Base-by-base conservation (phyloP, 2,797 vertebrate species). In the Vireo griseus region DNA sequence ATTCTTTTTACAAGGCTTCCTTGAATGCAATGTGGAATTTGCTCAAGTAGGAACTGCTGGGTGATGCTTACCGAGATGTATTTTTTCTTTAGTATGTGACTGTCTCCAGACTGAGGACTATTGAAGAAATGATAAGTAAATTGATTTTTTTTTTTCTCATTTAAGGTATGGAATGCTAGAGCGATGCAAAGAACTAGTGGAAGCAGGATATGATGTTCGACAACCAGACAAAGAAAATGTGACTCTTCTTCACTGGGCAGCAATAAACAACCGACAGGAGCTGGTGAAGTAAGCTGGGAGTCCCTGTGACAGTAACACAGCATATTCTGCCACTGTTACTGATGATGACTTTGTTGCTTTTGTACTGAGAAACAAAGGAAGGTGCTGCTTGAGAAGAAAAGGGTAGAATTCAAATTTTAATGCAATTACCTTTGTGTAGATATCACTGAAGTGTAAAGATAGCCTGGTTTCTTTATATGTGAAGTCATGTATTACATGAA, bases 171-270 rank as follows among this genome's bases (percentile, higher is more conserved):
- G 99, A 11, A 97, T 99, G 69, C 86, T 99, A 9, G 99, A 99
- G 57, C 98, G 99, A 59, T 99, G 99, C 97, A 99, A 98, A 96
- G 99, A 99, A 95, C 98, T 99, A 94, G 97, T 99, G 35, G 99
- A 99, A 80, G 99, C 99, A 5, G 99, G 99, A 66, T 99, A 99
- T 31, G 99, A 99, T 55, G 98, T 99, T 94, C 97, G 98, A 74
- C 99, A 99, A 62, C 99, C 99, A 15, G 99, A 99, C 97, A 99
- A 98, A 95, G 99, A 99, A 97, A 99, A 99, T 16, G 99, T 99
- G 52, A 98, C 99, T 2, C 97, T 99, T 90, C 98, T 99, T 96
- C 99, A 99, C 96, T 99, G 99, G 99, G 99, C 99, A 8, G 98
- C 99, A 55, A 99, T 99, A 97, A 99, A 99, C 98, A 99, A 99